Conservation (phyloP, 2,888 invertebrate genomes). For the Himalopsyche tibetana region DNA sequence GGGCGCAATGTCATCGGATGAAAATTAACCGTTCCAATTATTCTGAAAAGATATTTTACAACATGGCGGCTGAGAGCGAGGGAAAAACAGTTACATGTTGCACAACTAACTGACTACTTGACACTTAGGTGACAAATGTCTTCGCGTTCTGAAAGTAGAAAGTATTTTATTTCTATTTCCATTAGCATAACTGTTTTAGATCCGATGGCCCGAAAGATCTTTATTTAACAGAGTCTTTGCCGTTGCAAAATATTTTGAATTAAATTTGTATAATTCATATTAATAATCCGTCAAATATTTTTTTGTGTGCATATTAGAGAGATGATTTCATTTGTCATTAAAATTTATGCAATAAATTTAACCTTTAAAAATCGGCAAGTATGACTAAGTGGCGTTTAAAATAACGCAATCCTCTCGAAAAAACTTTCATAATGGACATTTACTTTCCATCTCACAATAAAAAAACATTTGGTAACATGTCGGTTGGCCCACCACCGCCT, state of each 20-base stretch:
- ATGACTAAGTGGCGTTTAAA: too few species aligned
- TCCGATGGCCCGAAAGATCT: background rate
- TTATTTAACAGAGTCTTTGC: background rate
- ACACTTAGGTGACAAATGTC: conserved; percentile 23
- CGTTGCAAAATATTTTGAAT: background rate
- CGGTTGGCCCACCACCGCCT: too few species aligned
- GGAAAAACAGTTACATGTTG: conserved; percentile 28
- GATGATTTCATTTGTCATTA: too few species aligned
- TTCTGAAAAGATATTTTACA: background rate
- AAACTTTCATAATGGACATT: too few species aligned
- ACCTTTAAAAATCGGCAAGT: too few species aligned
- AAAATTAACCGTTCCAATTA: conserved; percentile 13
- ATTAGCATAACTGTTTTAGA: conserved; percentile 13
- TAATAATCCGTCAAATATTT: too few species aligned
- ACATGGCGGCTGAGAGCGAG: conserved; percentile 1
- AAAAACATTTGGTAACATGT: too few species aligned
- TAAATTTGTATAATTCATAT: conserved; percentile 15
- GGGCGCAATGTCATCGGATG: background rate
- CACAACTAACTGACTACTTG: background rate
- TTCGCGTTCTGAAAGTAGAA: conserved; percentile 1
- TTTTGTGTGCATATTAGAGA: too few species aligned
- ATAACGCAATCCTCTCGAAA: too few species aligned
- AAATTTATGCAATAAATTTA: too few species aligned
- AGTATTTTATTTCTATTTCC: conserved; percentile 16
- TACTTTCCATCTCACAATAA: too few species aligned